These are phyloP conservation scores for Drosophila gunungcola DNA, from an alignment of 1,140 invertebrate species.

Conservation along the genomic window DNA sequence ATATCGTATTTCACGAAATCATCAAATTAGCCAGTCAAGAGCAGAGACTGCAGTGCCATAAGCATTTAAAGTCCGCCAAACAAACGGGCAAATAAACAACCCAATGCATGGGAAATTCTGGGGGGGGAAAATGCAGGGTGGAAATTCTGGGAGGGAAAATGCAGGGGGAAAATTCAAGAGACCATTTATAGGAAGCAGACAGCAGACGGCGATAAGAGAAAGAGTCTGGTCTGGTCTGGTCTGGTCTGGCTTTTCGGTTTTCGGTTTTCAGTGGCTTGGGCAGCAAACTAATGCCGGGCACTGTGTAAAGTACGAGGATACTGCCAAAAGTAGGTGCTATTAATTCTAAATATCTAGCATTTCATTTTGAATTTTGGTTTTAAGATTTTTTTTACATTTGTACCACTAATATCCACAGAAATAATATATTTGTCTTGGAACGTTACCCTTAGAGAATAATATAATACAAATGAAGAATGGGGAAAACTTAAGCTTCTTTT, in stretches of 20 bases:
- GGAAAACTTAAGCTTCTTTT: background rate
- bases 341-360: background rate
- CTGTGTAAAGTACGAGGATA: background rate
- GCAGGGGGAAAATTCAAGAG: background rate
- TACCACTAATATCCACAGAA: too few species aligned
- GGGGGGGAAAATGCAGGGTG: background rate
- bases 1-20: conserved; percentile 53
- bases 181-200: conserved; percentile 13
- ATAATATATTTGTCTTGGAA: too few species aligned
- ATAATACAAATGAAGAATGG: too few species aligned
- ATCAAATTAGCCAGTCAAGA: conserved; percentile 52
- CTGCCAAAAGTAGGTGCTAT: background rate
- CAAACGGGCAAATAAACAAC: conserved; percentile 25
- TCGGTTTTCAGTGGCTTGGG: conserved; percentile 1
- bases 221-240: conserved; percentile 6
- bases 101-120: conserved; percentile 11
- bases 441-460: too few species aligned
- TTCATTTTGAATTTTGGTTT: background rate
- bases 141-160: background rate
- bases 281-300: conserved; percentile 10
- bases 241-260: background rate
- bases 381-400: too few species aligned
- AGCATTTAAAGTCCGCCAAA: conserved; percentile 35
- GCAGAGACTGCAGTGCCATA: conserved; percentile 36
- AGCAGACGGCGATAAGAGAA: conserved; percentile 28